Evolutionary conservation across 2,888 invertebrate species (phyloP), one percentile per base, ranked within the genome.

Genomic region (Drosophila aldrichi): DNA sequence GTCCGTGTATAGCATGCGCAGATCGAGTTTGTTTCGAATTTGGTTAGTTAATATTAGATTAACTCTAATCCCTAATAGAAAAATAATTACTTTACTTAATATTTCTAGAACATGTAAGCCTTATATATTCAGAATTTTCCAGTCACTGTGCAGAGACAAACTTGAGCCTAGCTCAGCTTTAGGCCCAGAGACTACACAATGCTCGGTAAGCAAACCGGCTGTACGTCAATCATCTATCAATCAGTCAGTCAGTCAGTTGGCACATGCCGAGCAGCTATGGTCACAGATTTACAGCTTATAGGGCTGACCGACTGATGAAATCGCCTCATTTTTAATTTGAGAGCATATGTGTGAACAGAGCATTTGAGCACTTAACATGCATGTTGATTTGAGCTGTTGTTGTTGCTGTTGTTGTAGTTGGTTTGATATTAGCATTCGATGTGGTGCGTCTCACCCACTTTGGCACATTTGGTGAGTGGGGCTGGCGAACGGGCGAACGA

Each of bases 401-500:
- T 25, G 46, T 10, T 46, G 25, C 2, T 25, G 46, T 3, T 48
- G 46, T 22, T 52, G 36, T 6, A 16, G 36, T 14, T 38, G 36
- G 16, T 16, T 16, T 16, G 56, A 44, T 25, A 43, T 55, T 74
- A 44, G 59, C 69, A 51, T 59, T 77, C 54, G 20, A 43, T 48
- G 61, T 5, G 41, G 49, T 22, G 36, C 57, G 57, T n/a, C 36
- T 25, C 43, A 20, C 51, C 18, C 52, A 62, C 12, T 12, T 32
- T 54, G 61, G 59, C 61, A 67, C 14, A 66, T 79, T 69, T 64
- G 59, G 32, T 56, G 68, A 41, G 32, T 52, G 68, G 38, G 74
- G 73, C 82, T 82, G 83, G 29, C 29, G 74, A 86, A 75, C 67
- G 80, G 79, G 77, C 80, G 20, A 77, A 82, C 70, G 79, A 85